Conservation (phyloP, 2,113 vertebrate genomes). For the Phycodurus eques region DNA sequence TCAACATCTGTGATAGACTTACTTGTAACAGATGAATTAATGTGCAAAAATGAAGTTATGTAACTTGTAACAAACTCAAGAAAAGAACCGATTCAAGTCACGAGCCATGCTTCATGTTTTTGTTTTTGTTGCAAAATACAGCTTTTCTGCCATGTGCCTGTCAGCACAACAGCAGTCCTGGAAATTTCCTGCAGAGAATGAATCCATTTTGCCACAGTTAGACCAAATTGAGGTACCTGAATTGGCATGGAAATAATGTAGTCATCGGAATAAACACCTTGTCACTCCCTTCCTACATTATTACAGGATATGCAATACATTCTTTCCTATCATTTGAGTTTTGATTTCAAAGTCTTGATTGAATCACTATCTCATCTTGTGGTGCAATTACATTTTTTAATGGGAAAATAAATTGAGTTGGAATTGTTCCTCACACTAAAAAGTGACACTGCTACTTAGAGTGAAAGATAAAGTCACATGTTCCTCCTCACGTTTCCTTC, state of each 20-base stretch:
- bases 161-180: background rate
- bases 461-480: constrained; percentile 40
- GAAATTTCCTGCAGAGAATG: constrained; percentile 13
- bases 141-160: background rate
- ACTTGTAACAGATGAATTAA: background rate
- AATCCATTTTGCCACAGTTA: constrained; percentile 8
- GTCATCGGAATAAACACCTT: constrained; percentile 2
- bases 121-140: background rate
- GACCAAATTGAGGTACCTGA: background rate
- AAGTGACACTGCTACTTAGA: constrained; percentile 32
- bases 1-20: too few relatives aligned
- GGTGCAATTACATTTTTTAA: constrained; percentile 53
- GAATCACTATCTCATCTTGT: constrained; percentile 43
- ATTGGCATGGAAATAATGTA: constrained; percentile 21
- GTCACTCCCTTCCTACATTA: background rate
- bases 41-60: background rate
- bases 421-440: constrained; percentile 45
- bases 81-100: constrained; percentile 8
- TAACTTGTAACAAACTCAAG: constrained; percentile 34
- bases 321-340: constrained; percentile 37
- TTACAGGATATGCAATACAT: constrained; percentile 27
- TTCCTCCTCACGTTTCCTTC: constrained; percentile 7
- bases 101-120: background rate
- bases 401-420: constrained; percentile 50
- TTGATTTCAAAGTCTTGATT: constrained; percentile 54